Evolutionary conservation across 2,113 vertebrate genomes (phyloP), one percentile per base, ranked within the genome.

Genomic region (Turnix velox): DNA sequence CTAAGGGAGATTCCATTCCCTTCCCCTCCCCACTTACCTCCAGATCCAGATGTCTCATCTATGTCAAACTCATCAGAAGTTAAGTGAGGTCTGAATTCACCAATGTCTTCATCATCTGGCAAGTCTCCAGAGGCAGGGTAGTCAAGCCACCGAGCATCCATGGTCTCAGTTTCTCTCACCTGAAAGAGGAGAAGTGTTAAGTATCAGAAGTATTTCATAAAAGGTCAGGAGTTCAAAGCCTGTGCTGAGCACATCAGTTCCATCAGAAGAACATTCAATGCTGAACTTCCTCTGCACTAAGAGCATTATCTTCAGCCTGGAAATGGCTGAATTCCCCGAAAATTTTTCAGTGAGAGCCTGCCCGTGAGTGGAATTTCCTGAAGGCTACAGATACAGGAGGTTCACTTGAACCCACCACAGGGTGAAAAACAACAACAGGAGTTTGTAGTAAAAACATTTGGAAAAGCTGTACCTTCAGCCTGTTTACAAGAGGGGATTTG

Each of bases 21-120:
- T n/a, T n/a, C n/a, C 20, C 28, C 17, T 46, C 13, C 52, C 43
- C 18, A 18, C 86, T 12, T 81, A 99, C 98, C 98, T 87, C 99
- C 99, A 78, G 99, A 99, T 12, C 98, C 99, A 6, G 99, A 99
- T 15, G 95, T 28, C 35, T 97, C 98, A 15, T 98, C 96, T 51
- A 94, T 93, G n/a, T 98, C 95, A 0, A 93, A 49, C 2, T 45
- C 93, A 22, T 97, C 95, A 33, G 88, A 55, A 37, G 65, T 49
- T 18, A 95, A 68, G 45, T 87, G 93, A 69, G 96, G 94, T 33
- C 87, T 79, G 0, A 96, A 94, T 0, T 87, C 80, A 0, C 94
- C 91, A 0, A 98, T 85, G 4, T 98, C 97, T 55, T 98, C 97
- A 1, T 98, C 97, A 0, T 98, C 98, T 20, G 98, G 98, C 35